These are phyloP conservation scores for Drosophila bipectinata DNA, from an alignment of 1,140 invertebrate species.

Conservation along the genomic window DNA sequence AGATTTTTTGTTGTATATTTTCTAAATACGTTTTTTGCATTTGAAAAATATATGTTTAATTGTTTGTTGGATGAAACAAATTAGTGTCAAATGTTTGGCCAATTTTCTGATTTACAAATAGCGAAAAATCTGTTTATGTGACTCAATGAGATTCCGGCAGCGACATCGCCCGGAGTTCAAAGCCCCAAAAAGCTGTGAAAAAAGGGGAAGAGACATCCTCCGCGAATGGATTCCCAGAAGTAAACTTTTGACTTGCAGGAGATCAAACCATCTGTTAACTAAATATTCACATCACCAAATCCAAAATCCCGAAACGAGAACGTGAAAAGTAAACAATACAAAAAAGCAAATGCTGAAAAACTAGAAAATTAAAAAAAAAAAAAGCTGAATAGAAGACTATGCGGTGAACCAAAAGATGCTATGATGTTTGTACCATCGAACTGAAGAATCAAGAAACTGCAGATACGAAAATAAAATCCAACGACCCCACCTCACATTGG, in stretches of 20 bases:
- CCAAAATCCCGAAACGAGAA: constrained; percentile 63
- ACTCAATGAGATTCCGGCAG: constrained; percentile 25
- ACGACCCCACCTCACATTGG: constrained; percentile 28
- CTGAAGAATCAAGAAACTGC: constrained; percentile 46
- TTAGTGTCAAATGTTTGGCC: constrained; percentile 73
- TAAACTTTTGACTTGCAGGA: constrained; percentile 24
- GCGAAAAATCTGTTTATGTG: constrained; percentile 19
- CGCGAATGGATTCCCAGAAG: constrained; percentile 59
- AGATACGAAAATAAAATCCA: constrained; percentile 71
- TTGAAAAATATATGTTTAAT: constrained; percentile 63
- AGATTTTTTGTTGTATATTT: constrained; percentile 4
- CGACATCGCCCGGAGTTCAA: constrained; percentile 58
- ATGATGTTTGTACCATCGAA: constrained; percentile 3
- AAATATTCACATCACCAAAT: constrained; percentile 65
- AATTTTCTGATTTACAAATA: constrained; percentile 18
- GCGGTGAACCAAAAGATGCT: constrained; percentile 64
- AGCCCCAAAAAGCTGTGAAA: constrained; percentile 14
- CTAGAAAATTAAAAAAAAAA: constrained; percentile 21
- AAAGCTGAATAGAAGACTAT: constrained; percentile 17
- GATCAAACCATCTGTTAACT: constrained; percentile 79
- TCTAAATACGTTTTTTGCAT: constrained; percentile 13
- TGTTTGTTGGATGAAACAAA: constrained; percentile 30
- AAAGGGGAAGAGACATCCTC: background rate
- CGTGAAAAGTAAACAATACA: constrained; percentile 69
- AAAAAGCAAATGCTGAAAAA: constrained; percentile 13